phyloP scores from a whole-genome alignment of 2,797 vertebrate genomes.

The Coregonus ussuriensis region DNA sequence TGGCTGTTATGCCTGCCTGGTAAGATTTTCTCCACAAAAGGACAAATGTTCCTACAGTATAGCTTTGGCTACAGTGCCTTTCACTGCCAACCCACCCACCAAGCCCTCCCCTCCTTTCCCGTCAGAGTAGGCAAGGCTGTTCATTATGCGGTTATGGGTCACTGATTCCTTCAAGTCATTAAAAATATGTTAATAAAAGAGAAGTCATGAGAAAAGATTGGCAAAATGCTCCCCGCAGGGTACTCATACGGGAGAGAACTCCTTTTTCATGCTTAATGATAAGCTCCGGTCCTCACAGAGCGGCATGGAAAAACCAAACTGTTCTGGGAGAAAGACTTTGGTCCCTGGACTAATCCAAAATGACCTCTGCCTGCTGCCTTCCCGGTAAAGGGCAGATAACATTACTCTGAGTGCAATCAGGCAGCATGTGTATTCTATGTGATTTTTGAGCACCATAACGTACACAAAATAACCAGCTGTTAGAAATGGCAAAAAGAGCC shows the following conservation, averaged over 20 bases:
- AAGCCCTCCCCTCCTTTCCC: constrained; percentile 12
- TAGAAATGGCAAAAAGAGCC: constrained; percentile 24
- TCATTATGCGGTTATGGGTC: constrained; percentile 62
- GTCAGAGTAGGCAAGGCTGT: constrained; percentile 37
- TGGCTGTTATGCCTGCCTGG: neutral
- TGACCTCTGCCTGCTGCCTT: constrained; percentile 49
- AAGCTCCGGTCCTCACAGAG: constrained; percentile 39
- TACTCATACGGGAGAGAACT: constrained; percentile 45
- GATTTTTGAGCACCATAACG: constrained; percentile 45
- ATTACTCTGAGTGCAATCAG: constrained; percentile 52
- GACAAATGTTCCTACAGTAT: constrained; percentile 1
- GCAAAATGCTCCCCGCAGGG: constrained; percentile 51
- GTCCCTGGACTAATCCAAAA: constrained; percentile 59
- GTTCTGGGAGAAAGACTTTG: constrained; percentile 56
- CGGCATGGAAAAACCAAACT: constrained; percentile 47
- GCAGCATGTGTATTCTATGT: constrained; percentile 51
- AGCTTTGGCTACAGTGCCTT: constrained; percentile 15
- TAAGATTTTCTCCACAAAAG: constrained; percentile 16
- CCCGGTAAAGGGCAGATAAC: constrained; percentile 35
- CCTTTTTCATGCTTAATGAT: constrained; percentile 55
- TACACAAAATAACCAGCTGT: constrained; percentile 61
- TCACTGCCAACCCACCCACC: neutral
- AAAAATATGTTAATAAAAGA: constrained; percentile 64
- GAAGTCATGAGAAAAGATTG: constrained; percentile 63
- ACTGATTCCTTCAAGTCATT: constrained; percentile 69